Conservation (phyloP, 2,888 invertebrate species). For the Mimachlamys varia region DNA sequence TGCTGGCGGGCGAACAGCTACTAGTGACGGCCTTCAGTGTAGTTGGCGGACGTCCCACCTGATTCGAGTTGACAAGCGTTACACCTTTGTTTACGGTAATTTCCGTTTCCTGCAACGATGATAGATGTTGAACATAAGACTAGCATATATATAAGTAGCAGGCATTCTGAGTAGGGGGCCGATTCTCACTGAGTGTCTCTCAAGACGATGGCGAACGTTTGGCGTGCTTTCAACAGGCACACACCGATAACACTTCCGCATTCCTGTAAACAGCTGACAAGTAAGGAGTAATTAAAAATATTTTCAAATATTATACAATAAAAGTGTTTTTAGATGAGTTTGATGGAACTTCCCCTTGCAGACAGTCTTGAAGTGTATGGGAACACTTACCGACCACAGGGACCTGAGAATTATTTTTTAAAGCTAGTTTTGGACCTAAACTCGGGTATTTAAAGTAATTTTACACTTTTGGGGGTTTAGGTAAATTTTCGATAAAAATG, state of each 20-base stretch:
- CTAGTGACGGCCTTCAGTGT: background rate
- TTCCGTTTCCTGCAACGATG: conserved; percentile 47
- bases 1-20: background rate
- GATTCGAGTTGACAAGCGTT: conserved; percentile 43
- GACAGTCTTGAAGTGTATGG: no score
- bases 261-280: background rate
- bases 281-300: background rate
- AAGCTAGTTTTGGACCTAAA: no score
- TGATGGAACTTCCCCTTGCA: no score
- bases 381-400: background rate
- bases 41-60: background rate
- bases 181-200: background rate
- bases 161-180: background rate
- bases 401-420: no score
- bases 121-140: conserved; percentile 27
- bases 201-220: background rate
- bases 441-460: no score
- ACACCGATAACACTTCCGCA: background rate
- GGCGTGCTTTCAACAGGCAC: background rate
- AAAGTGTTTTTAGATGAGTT: background rate
- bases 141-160: background rate
- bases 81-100: conserved; percentile 47
- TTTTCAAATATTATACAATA: background rate
- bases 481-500: no score
- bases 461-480: no score